Conservation (phyloP, 1,140 invertebrate species). For the Lycorma delicatula region DNA sequence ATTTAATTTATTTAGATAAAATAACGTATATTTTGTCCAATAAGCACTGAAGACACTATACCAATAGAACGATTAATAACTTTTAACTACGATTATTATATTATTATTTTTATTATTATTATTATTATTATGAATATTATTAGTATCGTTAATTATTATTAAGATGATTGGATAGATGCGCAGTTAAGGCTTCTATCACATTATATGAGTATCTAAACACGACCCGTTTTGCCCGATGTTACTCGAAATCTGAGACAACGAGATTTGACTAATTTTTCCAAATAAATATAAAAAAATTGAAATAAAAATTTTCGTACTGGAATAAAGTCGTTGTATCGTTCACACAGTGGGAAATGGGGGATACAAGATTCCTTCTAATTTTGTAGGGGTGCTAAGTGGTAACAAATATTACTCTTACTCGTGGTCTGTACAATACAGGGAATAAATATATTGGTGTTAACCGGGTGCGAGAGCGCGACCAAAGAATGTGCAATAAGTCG, state of each 20-base stretch:
- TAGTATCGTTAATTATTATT: neutral
- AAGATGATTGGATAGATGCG: conserved; percentile 2
- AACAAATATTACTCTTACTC: neutral
- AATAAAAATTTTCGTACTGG: neutral
- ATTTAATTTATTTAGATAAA: too few relatives aligned
- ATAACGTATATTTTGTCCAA: neutral
- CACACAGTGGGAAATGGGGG: neutral
- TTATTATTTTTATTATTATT: neutral
- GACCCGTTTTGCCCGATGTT: conserved; percentile 19
- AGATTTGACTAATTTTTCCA: conserved; percentile 7
- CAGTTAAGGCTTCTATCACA: conserved; percentile 5
- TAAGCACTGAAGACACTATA: neutral
- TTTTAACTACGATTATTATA: neutral
- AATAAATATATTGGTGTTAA: conserved; percentile 4
- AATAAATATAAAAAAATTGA: conserved; percentile 1
- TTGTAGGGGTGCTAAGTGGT: neutral
- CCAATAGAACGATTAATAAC: neutral
- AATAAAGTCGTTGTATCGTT: neutral
- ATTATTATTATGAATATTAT: neutral
- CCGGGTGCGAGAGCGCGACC: neutral
- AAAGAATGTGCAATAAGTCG: conserved; percentile 5
- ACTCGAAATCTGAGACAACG: conserved; percentile 18
- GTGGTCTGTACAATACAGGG: neutral
- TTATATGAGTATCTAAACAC: conserved; percentile 10
- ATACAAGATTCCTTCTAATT: too few relatives aligned